phyloP scores from a whole-genome alignment of 2,888 invertebrate genomes.

The Byasa hedistus region DNA sequence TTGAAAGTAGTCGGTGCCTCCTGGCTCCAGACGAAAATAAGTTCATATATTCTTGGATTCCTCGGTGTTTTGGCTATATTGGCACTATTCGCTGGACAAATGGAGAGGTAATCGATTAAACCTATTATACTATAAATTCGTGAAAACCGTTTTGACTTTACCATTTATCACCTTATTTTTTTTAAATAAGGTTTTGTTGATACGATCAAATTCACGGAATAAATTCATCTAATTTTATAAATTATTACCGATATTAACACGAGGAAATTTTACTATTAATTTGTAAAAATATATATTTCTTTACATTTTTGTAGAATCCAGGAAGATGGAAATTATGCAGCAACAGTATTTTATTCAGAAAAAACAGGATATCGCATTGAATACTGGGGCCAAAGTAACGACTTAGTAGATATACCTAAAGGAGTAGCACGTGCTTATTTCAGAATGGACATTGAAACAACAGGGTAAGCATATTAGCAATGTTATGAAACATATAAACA shows the following conservation, averaged over 20 bases:
- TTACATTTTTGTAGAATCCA: conserved; percentile 71
- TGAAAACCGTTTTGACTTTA: neutral
- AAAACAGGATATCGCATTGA: conserved; percentile 85
- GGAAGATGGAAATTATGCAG: conserved; percentile 86
- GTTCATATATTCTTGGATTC: conserved; percentile 84
- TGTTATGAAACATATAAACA: neutral
- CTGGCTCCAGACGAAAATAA: conserved; percentile 87
- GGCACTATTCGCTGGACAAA: conserved; percentile 84
- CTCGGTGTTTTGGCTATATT: conserved; percentile 84
- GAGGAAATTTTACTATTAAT: neutral
- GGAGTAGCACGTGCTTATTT: conserved; percentile 88
- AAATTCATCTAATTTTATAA: too few species aligned
- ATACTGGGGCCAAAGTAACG: conserved; percentile 89
- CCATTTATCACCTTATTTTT: too few species aligned
- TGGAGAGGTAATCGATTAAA: conserved; percentile 78
- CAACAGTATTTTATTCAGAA: conserved; percentile 85
- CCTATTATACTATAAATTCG: neutral
- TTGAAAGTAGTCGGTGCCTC: conserved; percentile 89
- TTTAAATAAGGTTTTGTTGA: too few species aligned
- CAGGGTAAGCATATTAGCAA: conserved; percentile 81
- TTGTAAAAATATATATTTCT: neutral
- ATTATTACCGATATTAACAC: too few species aligned
- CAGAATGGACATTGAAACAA: conserved; percentile 85
- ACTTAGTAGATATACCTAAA: conserved; percentile 81
- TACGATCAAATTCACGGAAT: too few species aligned